A percentile compares a stretch with the other conserved stretches of the same genome.
Evolutionary conservation across 2,113 vertebrate species (phyloP).

Genomic region (Nycticebus coucang): DNA sequence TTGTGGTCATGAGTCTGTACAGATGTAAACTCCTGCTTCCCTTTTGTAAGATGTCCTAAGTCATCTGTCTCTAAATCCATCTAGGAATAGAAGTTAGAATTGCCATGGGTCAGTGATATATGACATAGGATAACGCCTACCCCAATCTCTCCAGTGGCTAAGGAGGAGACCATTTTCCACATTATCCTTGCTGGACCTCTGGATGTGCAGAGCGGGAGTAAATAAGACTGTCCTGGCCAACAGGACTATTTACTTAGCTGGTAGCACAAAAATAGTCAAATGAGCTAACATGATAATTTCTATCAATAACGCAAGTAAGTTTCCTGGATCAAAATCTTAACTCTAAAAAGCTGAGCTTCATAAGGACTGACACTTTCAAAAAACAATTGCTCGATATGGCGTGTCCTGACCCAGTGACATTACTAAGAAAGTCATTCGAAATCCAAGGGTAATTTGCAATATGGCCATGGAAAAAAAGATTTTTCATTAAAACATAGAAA

Average conservation of each 20-base stretch:
- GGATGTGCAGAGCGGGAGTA: background rate
- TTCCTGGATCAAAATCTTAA: slow-evolving; percentile 11
- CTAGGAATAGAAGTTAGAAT: background rate
- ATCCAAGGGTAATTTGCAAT: background rate
- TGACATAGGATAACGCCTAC: background rate
- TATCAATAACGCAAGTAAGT: background rate
- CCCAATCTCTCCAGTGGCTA: background rate
- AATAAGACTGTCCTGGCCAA: background rate
- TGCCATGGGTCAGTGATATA: background rate
- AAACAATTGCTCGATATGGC: background rate
- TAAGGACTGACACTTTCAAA: background rate
- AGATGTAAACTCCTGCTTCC: background rate
- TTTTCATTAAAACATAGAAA: background rate
- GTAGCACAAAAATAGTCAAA: background rate
- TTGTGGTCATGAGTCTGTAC: background rate
- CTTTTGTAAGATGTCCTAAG: background rate
- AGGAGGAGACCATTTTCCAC: background rate
- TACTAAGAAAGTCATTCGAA: background rate
- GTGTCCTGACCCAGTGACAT: background rate
- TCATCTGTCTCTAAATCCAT: background rate
- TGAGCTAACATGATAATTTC: background rate
- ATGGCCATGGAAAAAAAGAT: background rate
- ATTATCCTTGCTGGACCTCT: background rate
- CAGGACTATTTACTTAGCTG: background rate
- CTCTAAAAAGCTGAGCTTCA: background rate